These are phyloP conservation scores for Grapholita molesta DNA, from an alignment of 1,140 invertebrate genomes.

Conservation along the genomic window DNA sequence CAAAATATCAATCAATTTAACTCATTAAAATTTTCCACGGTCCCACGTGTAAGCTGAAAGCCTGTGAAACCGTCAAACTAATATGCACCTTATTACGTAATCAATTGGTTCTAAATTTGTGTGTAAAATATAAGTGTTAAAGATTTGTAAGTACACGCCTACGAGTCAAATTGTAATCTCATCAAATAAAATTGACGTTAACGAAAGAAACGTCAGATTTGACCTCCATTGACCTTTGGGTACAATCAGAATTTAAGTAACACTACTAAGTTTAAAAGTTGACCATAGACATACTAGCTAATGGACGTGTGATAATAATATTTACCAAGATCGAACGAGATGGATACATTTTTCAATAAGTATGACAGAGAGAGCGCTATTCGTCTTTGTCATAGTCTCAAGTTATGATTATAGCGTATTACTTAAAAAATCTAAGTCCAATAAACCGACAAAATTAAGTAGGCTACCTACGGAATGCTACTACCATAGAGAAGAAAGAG, in stretches of 20 bases:
- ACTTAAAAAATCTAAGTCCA: too few relatives aligned
- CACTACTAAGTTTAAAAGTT: constrained; percentile 9
- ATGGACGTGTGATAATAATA: too few relatives aligned
- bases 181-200: constrained; percentile 58
- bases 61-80: constrained; percentile 5
- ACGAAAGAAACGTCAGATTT: constrained; percentile 20
- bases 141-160: constrained; percentile 10
- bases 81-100: constrained; percentile 2
- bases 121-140: neutral
- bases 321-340: too few relatives aligned
- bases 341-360: too few relatives aligned
- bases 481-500: too few relatives aligned
- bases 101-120: neutral
- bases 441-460: too few relatives aligned
- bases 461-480: too few relatives aligned
- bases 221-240: constrained; percentile 25
- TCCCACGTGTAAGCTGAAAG: constrained; percentile 13
- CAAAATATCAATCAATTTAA: constrained; percentile 51
- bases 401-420: too few relatives aligned
- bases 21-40: constrained; percentile 41
- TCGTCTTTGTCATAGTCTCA: too few relatives aligned
- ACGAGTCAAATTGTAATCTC: constrained; percentile 36
- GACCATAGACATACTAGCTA: too few relatives aligned
- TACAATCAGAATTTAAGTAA: constrained; percentile 21
- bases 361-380: too few relatives aligned